These are phyloP conservation scores for Xiphophorus couchianus DNA, from an alignment of 2,113 vertebrate genomes.

Conservation along the genomic window DNA sequence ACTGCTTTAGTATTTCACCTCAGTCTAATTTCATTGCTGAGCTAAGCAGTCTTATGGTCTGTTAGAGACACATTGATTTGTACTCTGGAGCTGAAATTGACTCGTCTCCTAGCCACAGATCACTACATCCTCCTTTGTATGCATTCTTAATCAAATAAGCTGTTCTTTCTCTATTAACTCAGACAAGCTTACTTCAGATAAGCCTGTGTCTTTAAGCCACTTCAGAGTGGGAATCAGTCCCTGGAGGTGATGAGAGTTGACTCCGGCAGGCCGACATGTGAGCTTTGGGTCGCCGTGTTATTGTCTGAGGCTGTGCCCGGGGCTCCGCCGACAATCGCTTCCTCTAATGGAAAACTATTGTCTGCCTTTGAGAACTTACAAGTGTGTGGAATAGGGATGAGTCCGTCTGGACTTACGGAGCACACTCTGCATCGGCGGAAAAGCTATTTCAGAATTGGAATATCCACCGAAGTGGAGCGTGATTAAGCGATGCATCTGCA, in stretches of 20 bases:
- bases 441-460: constrained; percentile 74
- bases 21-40: constrained; percentile 1
- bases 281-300: constrained; percentile 60
- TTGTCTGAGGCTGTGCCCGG: constrained; percentile 67
- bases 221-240: constrained; percentile 51
- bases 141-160: constrained; percentile 72
- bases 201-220: constrained; percentile 68
- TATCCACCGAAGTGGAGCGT: constrained; percentile 66
- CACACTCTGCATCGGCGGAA: constrained; percentile 34
- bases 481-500: constrained; percentile 65
- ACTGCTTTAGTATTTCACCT: background rate
- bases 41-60: background rate
- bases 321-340: constrained; percentile 70
- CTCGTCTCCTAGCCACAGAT: constrained; percentile 45
- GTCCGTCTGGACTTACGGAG: constrained; percentile 64
- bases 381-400: constrained; percentile 57
- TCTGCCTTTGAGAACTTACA: constrained; percentile 64
- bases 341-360: constrained; percentile 79
- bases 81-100: constrained; percentile 28
- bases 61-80: constrained; percentile 16
- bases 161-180: constrained; percentile 68
- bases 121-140: constrained; percentile 51
- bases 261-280: constrained; percentile 28
- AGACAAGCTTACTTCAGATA: constrained; percentile 65
- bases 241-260: constrained; percentile 65